Base-by-base conservation (phyloP, 2,888 invertebrate species). In the Lamellibrachia satsuma region DNA sequence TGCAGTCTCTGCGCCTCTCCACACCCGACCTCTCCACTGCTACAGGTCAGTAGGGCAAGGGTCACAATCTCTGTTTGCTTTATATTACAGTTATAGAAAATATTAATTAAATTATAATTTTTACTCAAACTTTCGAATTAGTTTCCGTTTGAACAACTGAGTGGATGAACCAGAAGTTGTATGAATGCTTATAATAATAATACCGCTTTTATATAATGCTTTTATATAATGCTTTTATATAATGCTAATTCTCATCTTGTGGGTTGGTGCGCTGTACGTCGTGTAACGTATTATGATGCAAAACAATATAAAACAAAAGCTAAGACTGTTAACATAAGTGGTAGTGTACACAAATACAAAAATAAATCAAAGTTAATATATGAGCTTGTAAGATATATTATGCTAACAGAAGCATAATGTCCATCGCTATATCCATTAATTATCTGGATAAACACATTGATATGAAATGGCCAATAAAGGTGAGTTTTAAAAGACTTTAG, bases 1-100 rank as follows among this genome's bases (percentile, higher is more conserved):
- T 99, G 93, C 97, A 98, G 51, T 98, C 98, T 95, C 97, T 98
- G 55, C 98, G 98, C 0, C 98, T 98, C 95, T 94, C 94, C 51
- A 91, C 52, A 11, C 93, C 94, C 7, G 94, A 94, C 15, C 91
- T 91, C 55, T 52, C 91, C 15, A 22, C 52, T 7, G 11, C 39
- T 52, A n/a, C 51, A 52, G 91, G 91, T 75, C 75, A 75, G 75
- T 75, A 75, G 75, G n/a, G 22, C 22, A 75, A 75, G 22, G 22
- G 11, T 75, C 22, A 75, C 22, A 4, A 60, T 60, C 15, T 60
- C 75, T 15, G 15, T 1, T 75, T 75, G 75, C 75, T 22, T 22
- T 75, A 22, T 75, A n/a, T 6, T 60, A 60, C 11, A 22, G 22
- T 60, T 60, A 60, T 60, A 60, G 60, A 60, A 60, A 9, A 11